A percentile compares a stretch with the other conserved stretches of the same genome.
These are phyloP conservation scores for Virgularia gustaviana DNA, from an alignment of 92 coral and sea anemone genomes.

Conservation along the genomic window DNA sequence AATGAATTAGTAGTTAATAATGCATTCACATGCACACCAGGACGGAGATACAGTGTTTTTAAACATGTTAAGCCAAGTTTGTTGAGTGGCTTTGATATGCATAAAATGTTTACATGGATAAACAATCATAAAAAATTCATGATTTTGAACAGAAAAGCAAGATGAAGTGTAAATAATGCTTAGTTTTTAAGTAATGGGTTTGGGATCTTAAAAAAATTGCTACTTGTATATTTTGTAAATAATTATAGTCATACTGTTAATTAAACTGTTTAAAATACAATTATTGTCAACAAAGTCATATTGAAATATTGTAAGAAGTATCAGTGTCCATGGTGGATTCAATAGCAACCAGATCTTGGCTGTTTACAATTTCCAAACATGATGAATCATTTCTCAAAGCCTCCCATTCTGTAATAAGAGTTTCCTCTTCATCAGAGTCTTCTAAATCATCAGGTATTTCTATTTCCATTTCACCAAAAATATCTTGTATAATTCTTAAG, in stretches of 20 bases:
- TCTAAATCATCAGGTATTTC: too few species aligned
- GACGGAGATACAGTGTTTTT: slow-evolving; percentile 51
- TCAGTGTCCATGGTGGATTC: slow-evolving; percentile 20
- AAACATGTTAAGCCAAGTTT: slow-evolving; percentile 52
- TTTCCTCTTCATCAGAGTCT: too few species aligned
- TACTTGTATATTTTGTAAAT: not conserved
- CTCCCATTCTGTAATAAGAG: too few species aligned
- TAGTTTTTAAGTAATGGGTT: not conserved
- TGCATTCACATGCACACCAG: slow-evolving; percentile 58
- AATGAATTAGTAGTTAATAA: slow-evolving; percentile 38
- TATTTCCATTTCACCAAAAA: too few species aligned
- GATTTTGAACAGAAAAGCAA: slow-evolving; percentile 60
- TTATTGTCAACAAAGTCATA: too few species aligned
- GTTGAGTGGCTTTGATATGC: slow-evolving; percentile 54
- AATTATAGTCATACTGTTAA: not conserved
- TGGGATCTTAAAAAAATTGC: not conserved
- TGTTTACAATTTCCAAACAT: too few species aligned
- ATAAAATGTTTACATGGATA: slow-evolving; percentile 61
- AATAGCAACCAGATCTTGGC: slow-evolving; percentile 43
- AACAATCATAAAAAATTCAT: slow-evolving; percentile 61
- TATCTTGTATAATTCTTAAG: too few species aligned
- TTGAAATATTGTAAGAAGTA: not conserved
- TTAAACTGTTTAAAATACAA: too few species aligned
- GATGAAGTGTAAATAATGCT: not conserved
- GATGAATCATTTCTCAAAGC: too few species aligned